Evolutionary conservation across 2,888 invertebrate genomes (phyloP), one percentile per base, ranked within the genome.

Genomic region (Euspilapteryx auroguttella): DNA sequence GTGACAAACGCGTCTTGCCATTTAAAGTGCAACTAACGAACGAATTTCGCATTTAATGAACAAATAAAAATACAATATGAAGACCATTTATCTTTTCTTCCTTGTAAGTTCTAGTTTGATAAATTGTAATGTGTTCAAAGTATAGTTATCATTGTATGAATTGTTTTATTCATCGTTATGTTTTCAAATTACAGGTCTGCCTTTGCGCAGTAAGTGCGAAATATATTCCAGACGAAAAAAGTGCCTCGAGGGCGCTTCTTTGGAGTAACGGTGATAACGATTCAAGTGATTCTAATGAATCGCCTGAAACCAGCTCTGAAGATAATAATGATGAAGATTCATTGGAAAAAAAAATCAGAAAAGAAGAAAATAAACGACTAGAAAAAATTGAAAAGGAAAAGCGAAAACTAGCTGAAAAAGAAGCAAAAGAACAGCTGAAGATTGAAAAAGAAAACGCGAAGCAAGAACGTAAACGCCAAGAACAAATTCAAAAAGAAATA

Each of bases 171-270:
- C 21, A 14, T 23, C 15, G 28, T 13, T 29, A 31, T 32, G 26
- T 32, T 24, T 32, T 38, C 37, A 30, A 35, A 15, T 64, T 68
- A 31, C 47, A 75, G 75, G 51, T 59, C 33, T 58, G 62, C 47
- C 37, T 68, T 30, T 61, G 63, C 39, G 35, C 61, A 32, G 63
- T 50, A 31, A 59, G 58, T 39, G 69, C 75, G 44, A 73, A 73
- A 55, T 61, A 73, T 43, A 39, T 75, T 34, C 71, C 71, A 10
- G 45, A 61, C 37, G 64, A 69, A 40, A 30, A 35, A 38, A 45
- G 40, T 30, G 46, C 48, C 36, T 41, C 51, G 13, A 48, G 40
- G 31, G 38, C 42, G 26, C 38, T 55, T 29, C 39, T 53, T 37
- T 39, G 47, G 35, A 47, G 51, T 21, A 42, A 47, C 34, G 45